phyloP scores from a whole-genome alignment of 53 echinoderm and acorn worm genomes.

The Actinopyga echinites region DNA sequence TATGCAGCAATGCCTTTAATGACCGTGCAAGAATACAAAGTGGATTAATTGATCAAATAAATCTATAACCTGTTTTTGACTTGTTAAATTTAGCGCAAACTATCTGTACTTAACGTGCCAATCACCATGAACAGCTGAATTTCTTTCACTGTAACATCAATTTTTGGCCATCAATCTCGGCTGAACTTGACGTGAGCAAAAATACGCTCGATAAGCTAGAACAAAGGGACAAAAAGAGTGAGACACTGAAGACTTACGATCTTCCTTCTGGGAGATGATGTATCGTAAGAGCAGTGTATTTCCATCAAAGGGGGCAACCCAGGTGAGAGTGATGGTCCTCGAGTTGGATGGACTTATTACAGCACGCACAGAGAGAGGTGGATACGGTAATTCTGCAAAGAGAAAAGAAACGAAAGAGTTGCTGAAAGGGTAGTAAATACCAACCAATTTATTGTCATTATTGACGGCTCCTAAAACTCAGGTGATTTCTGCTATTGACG shows the following conservation, averaged over 20 bases:
- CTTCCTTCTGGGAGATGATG: slow-evolving; percentile 91
- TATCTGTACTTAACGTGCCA: neutral
- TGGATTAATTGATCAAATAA: no score
- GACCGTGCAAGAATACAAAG: no score
- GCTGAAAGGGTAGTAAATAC: neutral
- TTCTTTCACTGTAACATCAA: no score
- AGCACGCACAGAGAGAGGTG: slow-evolving; percentile 64
- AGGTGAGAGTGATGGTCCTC: slow-evolving; percentile 77
- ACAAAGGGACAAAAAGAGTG: no score
- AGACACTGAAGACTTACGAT: slow-evolving; percentile 61
- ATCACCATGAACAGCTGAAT: neutral
- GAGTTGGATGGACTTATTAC: slow-evolving; percentile 47
- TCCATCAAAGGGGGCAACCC: slow-evolving; percentile 84
- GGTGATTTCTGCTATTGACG: no score
- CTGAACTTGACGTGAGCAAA: slow-evolving; percentile 12
- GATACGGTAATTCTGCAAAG: slow-evolving; percentile 74
- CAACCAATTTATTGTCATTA: no score
- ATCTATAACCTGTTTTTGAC: no score
- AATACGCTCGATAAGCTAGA: neutral
- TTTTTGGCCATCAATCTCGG: neutral
- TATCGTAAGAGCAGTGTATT: slow-evolving; percentile 84
- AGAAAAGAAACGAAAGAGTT: neutral
- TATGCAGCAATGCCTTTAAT: no score
- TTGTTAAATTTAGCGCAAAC: neutral
- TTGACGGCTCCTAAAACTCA: no score